Evolutionary conservation across 2,888 invertebrate genomes (phyloP), one percentile per base, ranked within the genome.

Genomic region (Hydriomena furcata): DNA sequence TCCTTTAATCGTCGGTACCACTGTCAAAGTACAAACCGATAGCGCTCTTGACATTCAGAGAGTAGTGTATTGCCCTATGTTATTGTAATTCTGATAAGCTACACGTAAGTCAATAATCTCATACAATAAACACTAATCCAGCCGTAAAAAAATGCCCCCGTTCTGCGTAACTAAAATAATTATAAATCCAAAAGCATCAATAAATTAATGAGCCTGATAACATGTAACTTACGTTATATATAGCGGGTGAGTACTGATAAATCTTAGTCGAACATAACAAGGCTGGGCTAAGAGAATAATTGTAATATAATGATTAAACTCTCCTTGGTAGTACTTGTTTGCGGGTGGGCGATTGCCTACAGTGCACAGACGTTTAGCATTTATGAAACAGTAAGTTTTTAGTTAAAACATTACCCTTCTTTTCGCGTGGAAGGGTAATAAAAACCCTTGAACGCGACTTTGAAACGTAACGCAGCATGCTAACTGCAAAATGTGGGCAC

Each of bases 381-480:
- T 24, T 58, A 44, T 38, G 43, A 56, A 35, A 58, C 54, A 5
- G 58, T 58, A 52, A 58, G 58, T 41, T 23, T n/a, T n/a, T 2
- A 7, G 11, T 7, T 12, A 17, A n/a, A n/a, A n/a, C n/a, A n/a
- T n/a, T n/a, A n/a, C n/a, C n/a, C n/a, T n/a, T n/a, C n/a, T n/a
- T n/a, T n/a, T n/a, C n/a, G n/a, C n/a, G n/a, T n/a, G n/a, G n/a
- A n/a, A n/a, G n/a, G n/a, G n/a, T n/a, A n/a, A n/a, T n/a, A n/a
- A n/a, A n/a, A n/a, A n/a, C n/a, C n/a, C n/a, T n/a, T n/a, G n/a
- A n/a, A n/a, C n/a, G n/a, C n/a, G n/a, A n/a, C n/a, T n/a, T n/a
- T n/a, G n/a, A n/a, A n/a, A n/a, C n/a, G n/a, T n/a, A n/a, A n/a
- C n/a, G n/a, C n/a, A n/a, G n/a, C n/a, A n/a, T n/a, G n/a, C n/a